A percentile compares a stretch with the other conserved stretches of the same genome.
Evolutionary conservation across 2,888 invertebrate genomes (phyloP).

Genomic region (Sussaba pulchella): DNA sequence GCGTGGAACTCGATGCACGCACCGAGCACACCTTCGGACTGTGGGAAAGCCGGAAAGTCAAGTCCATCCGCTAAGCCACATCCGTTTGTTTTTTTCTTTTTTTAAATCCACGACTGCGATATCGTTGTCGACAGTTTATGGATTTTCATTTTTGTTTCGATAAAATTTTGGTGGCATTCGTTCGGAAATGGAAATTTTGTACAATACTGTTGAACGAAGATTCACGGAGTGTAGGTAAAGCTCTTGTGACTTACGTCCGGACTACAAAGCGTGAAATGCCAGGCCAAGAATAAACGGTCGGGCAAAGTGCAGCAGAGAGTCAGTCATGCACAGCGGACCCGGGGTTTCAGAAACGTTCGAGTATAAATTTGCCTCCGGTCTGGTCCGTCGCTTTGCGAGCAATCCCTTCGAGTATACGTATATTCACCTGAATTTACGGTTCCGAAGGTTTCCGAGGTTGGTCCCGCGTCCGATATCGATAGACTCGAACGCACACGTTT

Average conservation of each 20-base stretch:
- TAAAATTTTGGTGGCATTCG: too few species aligned
- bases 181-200: too few species aligned
- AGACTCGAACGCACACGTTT: constrained; percentile 16
- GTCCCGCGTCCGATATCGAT: constrained; percentile 41
- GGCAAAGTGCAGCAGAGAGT: constrained; percentile 27
- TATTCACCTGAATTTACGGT: constrained; percentile 68
- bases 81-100: not conserved
- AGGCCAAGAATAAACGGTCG: constrained; percentile 42
- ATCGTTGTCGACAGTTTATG: not conserved
- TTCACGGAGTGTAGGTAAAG: too few species aligned
- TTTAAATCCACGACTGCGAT: not conserved
- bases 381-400: constrained; percentile 10
- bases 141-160: not conserved
- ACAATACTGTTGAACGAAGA: too few species aligned
- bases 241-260: not conserved
- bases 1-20: not conserved
- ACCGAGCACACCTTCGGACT: too few species aligned
- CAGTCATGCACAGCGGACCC: constrained; percentile 29
- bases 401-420: constrained; percentile 27
- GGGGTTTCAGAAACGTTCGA: constrained; percentile 23
- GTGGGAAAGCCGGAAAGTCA: constrained; percentile 14
- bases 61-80: not conserved
- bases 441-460: constrained; percentile 50
- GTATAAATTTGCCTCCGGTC: constrained; percentile 53
- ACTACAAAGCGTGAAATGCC: constrained; percentile 40